A percentile compares a stretch with the other conserved stretches of the same genome.
Evolutionary conservation across 2,888 invertebrate species (phyloP).

Genomic region (Dasypogon diadema): DNA sequence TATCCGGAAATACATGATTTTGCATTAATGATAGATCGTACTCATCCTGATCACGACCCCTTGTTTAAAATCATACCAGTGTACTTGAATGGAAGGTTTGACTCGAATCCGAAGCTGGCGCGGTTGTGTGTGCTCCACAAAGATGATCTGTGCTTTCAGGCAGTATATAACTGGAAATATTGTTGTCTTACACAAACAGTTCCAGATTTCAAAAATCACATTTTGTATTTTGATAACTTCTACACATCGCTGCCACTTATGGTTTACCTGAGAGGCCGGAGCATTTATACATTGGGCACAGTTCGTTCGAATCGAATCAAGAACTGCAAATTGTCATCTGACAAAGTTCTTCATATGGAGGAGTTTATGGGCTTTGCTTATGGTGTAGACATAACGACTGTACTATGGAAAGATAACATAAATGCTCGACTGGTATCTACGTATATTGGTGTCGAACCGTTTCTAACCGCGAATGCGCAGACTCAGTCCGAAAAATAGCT

Average conservation of each 20-base stretch:
- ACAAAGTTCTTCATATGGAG: not conserved
- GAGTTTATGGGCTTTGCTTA: slow-evolving; percentile 18
- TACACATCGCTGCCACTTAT: slow-evolving; percentile 44
- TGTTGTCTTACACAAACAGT: not conserved
- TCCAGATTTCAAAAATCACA: not conserved
- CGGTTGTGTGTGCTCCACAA: slow-evolving; percentile 13
- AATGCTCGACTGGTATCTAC: not conserved
- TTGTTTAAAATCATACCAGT: slow-evolving; percentile 1
- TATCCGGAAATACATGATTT: slow-evolving; percentile 27
- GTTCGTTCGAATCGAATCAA: slow-evolving; percentile 43
- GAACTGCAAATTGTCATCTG: slow-evolving; percentile 17
- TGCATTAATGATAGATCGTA: slow-evolving; percentile 19
- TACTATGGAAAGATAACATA: not conserved
- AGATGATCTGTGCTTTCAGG: slow-evolving; percentile 1
- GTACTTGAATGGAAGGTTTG: slow-evolving; percentile 1
- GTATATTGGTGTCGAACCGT: slow-evolving; percentile 44
- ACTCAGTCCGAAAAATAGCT: slow-evolving; percentile 33
- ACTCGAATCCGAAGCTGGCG: not conserved
- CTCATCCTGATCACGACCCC: not conserved
- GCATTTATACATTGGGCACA: slow-evolving; percentile 48
- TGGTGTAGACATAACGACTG: slow-evolving; percentile 7
- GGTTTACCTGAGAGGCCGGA: slow-evolving; percentile 36
- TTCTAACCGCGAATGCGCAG: slow-evolving; percentile 21
- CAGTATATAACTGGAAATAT: slow-evolving; percentile 1
- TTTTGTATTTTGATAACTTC: slow-evolving; percentile 42